These are phyloP conservation scores for Cotesia glomerata DNA, from an alignment of 1,140 invertebrate genomes.

Conservation along the genomic window DNA sequence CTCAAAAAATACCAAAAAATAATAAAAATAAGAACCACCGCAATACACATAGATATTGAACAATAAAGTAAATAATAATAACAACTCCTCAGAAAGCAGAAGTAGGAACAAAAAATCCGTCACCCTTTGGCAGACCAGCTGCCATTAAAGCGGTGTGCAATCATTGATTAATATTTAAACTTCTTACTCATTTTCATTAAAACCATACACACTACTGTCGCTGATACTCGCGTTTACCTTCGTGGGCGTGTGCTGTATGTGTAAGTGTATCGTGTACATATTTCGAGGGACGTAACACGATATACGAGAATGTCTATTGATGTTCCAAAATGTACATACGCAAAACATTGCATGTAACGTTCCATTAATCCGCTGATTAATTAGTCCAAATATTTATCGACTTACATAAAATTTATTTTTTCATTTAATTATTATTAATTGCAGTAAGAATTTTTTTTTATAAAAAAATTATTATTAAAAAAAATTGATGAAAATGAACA, in stretches of 20 bases:
- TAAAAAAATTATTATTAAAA: too few relatives aligned
- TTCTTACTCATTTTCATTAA: neutral
- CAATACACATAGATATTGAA: too few relatives aligned
- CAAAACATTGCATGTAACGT: neutral
- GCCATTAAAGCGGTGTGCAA: conserved; percentile 30
- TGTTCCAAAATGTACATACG: conserved; percentile 1
- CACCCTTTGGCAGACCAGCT: conserved; percentile 53
- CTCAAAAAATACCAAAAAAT: too few relatives aligned
- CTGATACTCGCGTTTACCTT: conserved; percentile 2
- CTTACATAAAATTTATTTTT: too few relatives aligned
- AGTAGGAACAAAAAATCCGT: conserved; percentile 1
- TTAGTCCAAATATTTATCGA: too few relatives aligned
- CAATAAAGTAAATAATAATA: neutral
- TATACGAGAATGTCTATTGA: neutral
- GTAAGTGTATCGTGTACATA: neutral
- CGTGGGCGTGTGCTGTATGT: too few relatives aligned
- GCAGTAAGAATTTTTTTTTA: too few relatives aligned
- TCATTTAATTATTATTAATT: too few relatives aligned
- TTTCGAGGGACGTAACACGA: neutral
- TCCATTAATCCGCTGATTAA: neutral
- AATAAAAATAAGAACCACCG: too few relatives aligned
- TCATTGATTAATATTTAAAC: neutral
- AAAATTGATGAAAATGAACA: neutral
- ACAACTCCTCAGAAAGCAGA: neutral
- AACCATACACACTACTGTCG: neutral